Percentiles rank a stretch among this genome's conserved stretches.
Evolutionary conservation across 2,888 invertebrate genomes (phyloP).

Genomic region (Drepanosiphum platanoidis): DNA sequence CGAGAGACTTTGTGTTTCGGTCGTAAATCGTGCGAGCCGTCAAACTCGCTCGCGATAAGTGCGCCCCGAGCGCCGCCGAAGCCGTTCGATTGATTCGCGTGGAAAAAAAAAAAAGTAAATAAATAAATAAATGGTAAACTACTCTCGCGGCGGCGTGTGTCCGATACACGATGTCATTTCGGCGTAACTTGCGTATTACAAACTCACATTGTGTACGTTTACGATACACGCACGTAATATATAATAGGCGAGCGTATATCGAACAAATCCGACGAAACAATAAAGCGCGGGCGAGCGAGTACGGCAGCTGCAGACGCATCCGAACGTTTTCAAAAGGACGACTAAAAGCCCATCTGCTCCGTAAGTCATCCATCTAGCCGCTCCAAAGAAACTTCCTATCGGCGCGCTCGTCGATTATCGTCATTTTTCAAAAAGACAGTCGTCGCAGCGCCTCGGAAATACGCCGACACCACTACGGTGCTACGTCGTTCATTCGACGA

Average conservation of each 20-base stretch:
- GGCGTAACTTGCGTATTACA: background rate
- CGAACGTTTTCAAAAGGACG: background rate
- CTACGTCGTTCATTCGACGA: too few relatives aligned
- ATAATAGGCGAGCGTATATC: background rate
- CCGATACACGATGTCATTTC: background rate
- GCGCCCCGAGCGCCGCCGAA: background rate
- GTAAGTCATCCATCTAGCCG: background rate
- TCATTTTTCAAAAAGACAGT: background rate
- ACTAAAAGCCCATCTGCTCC: background rate
- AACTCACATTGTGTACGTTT: background rate
- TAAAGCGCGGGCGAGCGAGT: background rate
- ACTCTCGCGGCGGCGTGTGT: background rate
- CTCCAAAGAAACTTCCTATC: background rate
- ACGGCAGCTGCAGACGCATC: background rate
- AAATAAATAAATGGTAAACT: background rate
- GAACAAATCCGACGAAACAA: background rate
- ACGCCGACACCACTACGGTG: background rate
- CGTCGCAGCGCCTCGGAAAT: background rate
- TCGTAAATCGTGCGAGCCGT: conserved; percentile 25
- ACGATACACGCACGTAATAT: background rate
- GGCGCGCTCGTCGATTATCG: background rate
- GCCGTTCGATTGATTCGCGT: background rate
- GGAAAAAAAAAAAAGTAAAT: background rate
- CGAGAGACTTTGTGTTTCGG: background rate
- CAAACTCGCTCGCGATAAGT: background rate